A percentile compares a stretch with the other conserved stretches of the same genome.
phyloP scores from a whole-genome alignment of 2,797 vertebrate species.

The Macrochelys suwanniensis region DNA sequence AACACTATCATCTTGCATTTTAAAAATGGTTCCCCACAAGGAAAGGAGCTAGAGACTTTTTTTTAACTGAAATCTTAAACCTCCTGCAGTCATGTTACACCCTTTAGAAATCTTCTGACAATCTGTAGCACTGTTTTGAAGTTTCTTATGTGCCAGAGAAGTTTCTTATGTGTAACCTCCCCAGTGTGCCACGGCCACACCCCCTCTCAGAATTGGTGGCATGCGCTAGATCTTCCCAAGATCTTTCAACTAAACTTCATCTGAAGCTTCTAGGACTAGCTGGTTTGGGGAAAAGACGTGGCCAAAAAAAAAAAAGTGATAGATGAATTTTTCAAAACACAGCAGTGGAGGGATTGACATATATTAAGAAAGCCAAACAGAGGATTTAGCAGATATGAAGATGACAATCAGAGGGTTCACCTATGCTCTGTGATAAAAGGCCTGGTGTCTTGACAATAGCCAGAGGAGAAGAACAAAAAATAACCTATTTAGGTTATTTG shows the following conservation, averaged over 20 bases:
- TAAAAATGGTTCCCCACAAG: neutral
- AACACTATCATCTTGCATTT: neutral
- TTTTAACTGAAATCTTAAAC: neutral
- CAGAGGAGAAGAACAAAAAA: conserved; percentile 17
- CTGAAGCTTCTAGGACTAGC: conserved; percentile 57
- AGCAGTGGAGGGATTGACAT: conserved; percentile 21
- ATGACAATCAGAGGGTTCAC: neutral
- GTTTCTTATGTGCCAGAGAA: conserved; percentile 19
- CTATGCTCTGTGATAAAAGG: conserved; percentile 28
- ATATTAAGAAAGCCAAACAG: conserved; percentile 30
- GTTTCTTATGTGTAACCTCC: neutral
- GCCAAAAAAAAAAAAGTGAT: conserved; percentile 30
- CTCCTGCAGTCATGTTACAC: neutral
- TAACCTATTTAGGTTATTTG: conserved; percentile 40
- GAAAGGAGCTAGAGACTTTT: neutral
- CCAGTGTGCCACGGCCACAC: conserved; percentile 33
- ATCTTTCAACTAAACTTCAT: conserved; percentile 52
- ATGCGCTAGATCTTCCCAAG: neutral
- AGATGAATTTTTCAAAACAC: neutral
- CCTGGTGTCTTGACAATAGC: conserved; percentile 43
- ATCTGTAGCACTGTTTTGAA: conserved; percentile 13
- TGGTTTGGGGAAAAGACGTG: conserved; percentile 44
- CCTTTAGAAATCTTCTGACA: conserved; percentile 25
- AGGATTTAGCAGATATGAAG: conserved; percentile 66
- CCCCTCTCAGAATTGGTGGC: conserved; percentile 50